Conservation (phyloP, 2,113 vertebrate species). For the Litocranius walleri region DNA sequence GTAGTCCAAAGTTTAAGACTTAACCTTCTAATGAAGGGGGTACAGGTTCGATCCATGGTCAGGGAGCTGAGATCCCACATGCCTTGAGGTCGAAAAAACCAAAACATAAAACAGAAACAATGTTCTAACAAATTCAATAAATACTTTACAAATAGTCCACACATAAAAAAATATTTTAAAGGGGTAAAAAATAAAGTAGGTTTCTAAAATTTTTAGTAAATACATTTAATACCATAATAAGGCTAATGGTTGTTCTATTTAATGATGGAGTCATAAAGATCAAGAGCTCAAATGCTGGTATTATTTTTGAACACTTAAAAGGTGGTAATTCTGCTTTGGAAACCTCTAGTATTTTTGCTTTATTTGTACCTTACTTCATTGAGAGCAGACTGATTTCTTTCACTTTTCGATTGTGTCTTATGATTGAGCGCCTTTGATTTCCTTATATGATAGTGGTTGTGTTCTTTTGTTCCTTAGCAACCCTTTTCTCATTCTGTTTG, state of each 20-base stretch:
- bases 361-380: not conserved
- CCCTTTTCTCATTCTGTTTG: not conserved
- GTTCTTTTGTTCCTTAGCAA: not conserved
- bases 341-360: not conserved
- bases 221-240: not conserved
- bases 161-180: not conserved
- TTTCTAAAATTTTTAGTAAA: not conserved
- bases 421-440: not conserved
- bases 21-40: not conserved
- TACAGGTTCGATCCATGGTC: not conserved
- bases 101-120: not conserved
- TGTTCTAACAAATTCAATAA: not conserved
- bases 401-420: not conserved
- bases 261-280: not conserved
- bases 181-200: not conserved
- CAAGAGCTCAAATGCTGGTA: not conserved
- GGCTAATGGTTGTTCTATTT: not conserved
- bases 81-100: not conserved
- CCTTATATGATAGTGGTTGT: not conserved
- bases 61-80: not conserved
- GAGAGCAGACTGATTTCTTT: not conserved
- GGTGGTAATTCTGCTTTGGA: not conserved
- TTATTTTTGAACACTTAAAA: not conserved
- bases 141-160: not conserved
- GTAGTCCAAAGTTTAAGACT: not conserved